Percentiles rank a stretch among this genome's conserved stretches.
These are phyloP conservation scores for Rhyacichthys aspro DNA, from an alignment of 2,797 vertebrate genomes.

Conservation along the genomic window DNA sequence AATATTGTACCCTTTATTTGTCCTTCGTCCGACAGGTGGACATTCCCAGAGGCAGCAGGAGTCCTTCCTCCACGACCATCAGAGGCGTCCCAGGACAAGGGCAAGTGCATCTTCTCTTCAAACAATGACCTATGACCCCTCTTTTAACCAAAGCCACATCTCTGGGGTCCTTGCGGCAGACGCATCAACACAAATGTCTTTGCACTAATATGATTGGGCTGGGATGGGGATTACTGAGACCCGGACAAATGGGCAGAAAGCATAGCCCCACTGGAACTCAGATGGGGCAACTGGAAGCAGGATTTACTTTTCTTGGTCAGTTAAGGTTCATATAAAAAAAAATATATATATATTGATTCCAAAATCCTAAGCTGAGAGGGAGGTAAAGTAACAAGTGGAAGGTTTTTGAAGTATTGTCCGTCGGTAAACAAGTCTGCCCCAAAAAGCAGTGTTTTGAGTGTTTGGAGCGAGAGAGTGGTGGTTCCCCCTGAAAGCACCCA, in stretches of 20 bases:
- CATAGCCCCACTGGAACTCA: no score
- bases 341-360: no score
- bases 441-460: constrained; percentile 21
- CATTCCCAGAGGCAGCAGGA: constrained; percentile 38
- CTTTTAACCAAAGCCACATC: constrained; percentile 26
- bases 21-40: constrained; percentile 35
- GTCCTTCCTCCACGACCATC: constrained; percentile 22
- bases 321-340: no score
- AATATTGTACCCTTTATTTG: constrained; percentile 9
- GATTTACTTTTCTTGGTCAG: no score
- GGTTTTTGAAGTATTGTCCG: constrained; percentile 7
- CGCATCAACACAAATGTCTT: constrained; percentile 3
- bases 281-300: no score
- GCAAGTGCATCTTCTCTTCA: constrained; percentile 37
- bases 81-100: constrained; percentile 9
- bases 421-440: background rate
- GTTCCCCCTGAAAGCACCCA: constrained; percentile 15
- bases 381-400: background rate
- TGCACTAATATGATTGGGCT: background rate
- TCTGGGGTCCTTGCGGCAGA: constrained; percentile 34
- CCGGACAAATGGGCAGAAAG: no score
- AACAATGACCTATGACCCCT: constrained; percentile 34
- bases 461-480: constrained; percentile 9
- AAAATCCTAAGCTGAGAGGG: no score
- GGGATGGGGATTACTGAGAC: background rate